A percentile compares a stretch with the other conserved stretches of the same genome.
Conservation (phyloP, 1,140 invertebrate genomes). For the Homalodisca vitripennis region DNA sequence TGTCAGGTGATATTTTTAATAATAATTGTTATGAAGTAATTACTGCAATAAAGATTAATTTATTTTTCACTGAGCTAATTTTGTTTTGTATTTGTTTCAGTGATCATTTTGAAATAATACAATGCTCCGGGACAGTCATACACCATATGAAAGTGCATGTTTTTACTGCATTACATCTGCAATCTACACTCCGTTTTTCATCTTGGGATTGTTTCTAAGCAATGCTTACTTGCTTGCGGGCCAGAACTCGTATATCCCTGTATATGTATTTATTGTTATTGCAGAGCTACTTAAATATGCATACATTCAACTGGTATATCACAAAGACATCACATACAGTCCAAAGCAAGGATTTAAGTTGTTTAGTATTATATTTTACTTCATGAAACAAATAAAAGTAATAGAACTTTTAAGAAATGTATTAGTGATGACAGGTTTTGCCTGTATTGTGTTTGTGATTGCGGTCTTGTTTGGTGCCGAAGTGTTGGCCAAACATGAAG, state of each 20-base stretch:
- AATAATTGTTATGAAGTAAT: too few relatives aligned
- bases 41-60: too few relatives aligned
- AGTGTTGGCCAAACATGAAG: constrained; percentile 59
- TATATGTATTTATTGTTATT: constrained; percentile 29
- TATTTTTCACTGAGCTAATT: too few relatives aligned
- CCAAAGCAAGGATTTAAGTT: constrained; percentile 30
- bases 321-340: constrained; percentile 31
- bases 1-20: too few relatives aligned
- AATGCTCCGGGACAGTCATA: constrained; percentile 17
- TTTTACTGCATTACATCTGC: constrained; percentile 32
- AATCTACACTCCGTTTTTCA: constrained; percentile 13
- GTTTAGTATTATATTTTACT: constrained; percentile 1
- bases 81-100: too few relatives aligned
- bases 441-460: constrained; percentile 56
- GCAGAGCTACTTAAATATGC: constrained; percentile 30
- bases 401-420: constrained; percentile 23
- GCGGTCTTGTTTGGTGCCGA: constrained; percentile 77
- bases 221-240: constrained; percentile 21
- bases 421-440: constrained; percentile 13
- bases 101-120: too few relatives aligned
- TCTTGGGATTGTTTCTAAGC: constrained; percentile 15
- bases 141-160: constrained; percentile 17
- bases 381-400: constrained; percentile 31
- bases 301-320: constrained; percentile 29
- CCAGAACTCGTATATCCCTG: constrained; percentile 23